Evolutionary conservation across 2,797 vertebrate species (phyloP).

Genomic region (Remorina albescens): DNA sequence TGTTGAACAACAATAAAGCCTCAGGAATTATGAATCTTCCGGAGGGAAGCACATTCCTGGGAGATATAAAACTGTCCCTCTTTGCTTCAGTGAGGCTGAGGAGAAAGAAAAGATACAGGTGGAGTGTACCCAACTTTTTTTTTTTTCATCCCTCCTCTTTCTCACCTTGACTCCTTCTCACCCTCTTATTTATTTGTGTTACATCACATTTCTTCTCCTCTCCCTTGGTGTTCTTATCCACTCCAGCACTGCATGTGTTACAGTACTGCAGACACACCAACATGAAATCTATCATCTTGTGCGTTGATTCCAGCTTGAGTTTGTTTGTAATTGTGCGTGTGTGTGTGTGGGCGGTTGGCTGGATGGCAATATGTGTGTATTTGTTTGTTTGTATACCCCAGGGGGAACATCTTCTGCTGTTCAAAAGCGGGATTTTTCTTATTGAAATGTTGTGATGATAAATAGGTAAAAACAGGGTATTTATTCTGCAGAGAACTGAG

Average conservation of each 20-base stretch:
- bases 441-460: conserved; percentile 25
- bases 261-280: not conserved
- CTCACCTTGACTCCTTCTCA: not conserved
- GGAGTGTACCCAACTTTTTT: too few species aligned
- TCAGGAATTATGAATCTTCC: too few species aligned
- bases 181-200: conserved; percentile 3
- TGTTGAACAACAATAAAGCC: too few species aligned
- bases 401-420: not conserved
- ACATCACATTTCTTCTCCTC: not conserved
- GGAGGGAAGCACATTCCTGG: conserved; percentile 4
- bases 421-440: conserved; percentile 12
- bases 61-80: conserved; percentile 30
- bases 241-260: conserved; percentile 11
- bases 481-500: not conserved
- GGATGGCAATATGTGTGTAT: not conserved
- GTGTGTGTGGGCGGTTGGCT: not conserved
- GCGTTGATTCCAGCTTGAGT: conserved; percentile 18
- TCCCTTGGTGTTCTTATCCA: not conserved
- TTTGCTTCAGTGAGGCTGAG: conserved; percentile 13
- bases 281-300: conserved; percentile 26
- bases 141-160: not conserved
- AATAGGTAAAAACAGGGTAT: conserved; percentile 8
- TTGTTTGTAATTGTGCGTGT: conserved; percentile 7
- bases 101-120: conserved; percentile 25
- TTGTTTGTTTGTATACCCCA: not conserved